Base-by-base conservation (phyloP, 2,797 vertebrate genomes). In the Pseudotriccus pelzelni region DNA sequence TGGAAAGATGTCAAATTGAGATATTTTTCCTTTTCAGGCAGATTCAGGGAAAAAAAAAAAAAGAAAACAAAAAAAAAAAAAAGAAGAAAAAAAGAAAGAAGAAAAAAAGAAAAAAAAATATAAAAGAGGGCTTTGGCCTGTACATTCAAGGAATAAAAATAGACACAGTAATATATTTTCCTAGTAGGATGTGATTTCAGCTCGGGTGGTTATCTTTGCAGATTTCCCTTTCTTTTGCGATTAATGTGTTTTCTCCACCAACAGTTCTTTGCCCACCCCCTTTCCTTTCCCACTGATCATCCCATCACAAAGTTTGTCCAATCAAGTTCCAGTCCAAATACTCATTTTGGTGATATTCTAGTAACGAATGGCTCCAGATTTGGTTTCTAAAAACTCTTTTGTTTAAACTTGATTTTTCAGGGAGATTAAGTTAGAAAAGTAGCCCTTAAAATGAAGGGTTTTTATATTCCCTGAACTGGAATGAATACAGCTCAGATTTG, bases 401-500 rank as follows among this genome's bases (percentile, higher is more conserved):
- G 32, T 53, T 43, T n/a, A 4, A 23, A 4, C 16, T 60, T 67
- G 18, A 77, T 76, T 88, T 91, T 76, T 41, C 11, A 20, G 8
- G 6, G 11, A 82, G 18, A 56, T 50, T 50, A 58, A 23, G 19
- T 15, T 80, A 80, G 36, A 73, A 89, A 87, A 78, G 41, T 12
- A 63, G 4, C 2, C 20, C 28, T 52, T 73, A 79, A 78, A 92
- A 80, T 43, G 14, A 63, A 68, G 13, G 2, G 1, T 60, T 58
- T 82, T 83, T 83, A 6, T 86, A 39, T 52, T 85, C 28, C 34
- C 28, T 34, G 14, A 62, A 72, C 9, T 66, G 39, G 47, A 92
- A 84, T 44, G 8, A 78, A 62, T 69, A 36, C 13, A 81, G 32
- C n/a, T 89, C 46, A 86, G 73, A 93, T 89, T 89, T 91, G 14